Percentiles rank a stretch among this genome's conserved stretches.
Evolutionary conservation across 2,888 invertebrate genomes (phyloP).

Genomic region (Nemapogon koenigi): DNA sequence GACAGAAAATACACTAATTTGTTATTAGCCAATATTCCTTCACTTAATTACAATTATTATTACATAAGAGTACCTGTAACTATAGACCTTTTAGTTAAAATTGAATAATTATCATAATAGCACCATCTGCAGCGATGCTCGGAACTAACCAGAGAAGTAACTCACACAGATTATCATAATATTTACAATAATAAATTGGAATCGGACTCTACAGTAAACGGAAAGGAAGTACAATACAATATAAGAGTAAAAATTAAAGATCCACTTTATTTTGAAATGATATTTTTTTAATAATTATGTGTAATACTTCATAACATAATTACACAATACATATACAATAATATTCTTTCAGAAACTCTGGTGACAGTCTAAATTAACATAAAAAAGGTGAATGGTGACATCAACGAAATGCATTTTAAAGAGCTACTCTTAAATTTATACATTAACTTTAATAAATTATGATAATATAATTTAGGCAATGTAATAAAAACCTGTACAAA

Average conservation of each 20-base stretch:
- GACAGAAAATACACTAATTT: no score
- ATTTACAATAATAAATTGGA: no score
- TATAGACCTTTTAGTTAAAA: no score
- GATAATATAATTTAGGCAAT: conserved; percentile 55
- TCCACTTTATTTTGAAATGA: conserved; percentile 42
- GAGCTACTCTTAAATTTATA: conserved; percentile 41
- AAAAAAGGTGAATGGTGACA: conserved; percentile 34
- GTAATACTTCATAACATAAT: conserved; percentile 65
- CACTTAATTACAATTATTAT: no score
- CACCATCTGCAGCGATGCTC: no score
- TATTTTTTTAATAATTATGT: conserved; percentile 62
- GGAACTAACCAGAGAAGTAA: no score
- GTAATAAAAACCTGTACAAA: conserved; percentile 46
- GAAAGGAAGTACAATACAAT: background rate
- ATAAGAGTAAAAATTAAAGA: conserved; percentile 24
- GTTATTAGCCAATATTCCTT: no score
- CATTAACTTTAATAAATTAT: conserved; percentile 58
- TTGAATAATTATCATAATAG: no score
- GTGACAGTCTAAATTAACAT: conserved; percentile 16
- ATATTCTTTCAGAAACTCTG: conserved; percentile 22
- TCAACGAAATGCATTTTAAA: conserved; percentile 55
- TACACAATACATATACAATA: conserved; percentile 62
- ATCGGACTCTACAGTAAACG: no score
- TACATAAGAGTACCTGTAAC: no score
- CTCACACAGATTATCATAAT: no score